Evolutionary conservation across 2,113 vertebrate species (phyloP).

Genomic region (Gadus chalcogrammus): DNA sequence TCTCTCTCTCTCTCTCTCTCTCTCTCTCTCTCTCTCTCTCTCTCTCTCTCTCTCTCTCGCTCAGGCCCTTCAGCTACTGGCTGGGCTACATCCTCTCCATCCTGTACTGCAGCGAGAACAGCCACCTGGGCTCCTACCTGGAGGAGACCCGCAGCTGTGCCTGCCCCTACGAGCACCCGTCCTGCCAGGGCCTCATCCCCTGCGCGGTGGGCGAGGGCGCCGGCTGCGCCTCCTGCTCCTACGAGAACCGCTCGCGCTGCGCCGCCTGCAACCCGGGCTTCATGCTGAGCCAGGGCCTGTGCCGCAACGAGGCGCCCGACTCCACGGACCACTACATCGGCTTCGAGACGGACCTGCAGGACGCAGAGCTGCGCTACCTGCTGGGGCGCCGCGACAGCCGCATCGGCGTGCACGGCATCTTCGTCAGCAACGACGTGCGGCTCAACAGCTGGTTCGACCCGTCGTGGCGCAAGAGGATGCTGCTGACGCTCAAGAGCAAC

Average conservation of each 20-base stretch:
- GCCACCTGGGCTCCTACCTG: slow-evolving; percentile 74
- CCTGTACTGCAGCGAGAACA: slow-evolving; percentile 82
- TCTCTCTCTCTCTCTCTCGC: slow-evolving; percentile 23
- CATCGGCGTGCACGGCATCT: slow-evolving; percentile 76
- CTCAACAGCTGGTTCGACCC: slow-evolving; percentile 83
- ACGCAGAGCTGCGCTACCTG: slow-evolving; percentile 75
- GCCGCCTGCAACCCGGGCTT: slow-evolving; percentile 76
- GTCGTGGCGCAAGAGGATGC: slow-evolving; percentile 79
- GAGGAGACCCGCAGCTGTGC: slow-evolving; percentile 74
- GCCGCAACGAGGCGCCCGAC: slow-evolving; percentile 75
- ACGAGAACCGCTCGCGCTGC: slow-evolving; percentile 77
- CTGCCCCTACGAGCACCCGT: slow-evolving; percentile 72
- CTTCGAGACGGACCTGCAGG: slow-evolving; percentile 79
- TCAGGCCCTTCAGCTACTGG: slow-evolving; percentile 74
- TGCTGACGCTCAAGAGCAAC: slow-evolving; percentile 81
- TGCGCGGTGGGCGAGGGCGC: slow-evolving; percentile 73
- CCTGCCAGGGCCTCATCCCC: slow-evolving; percentile 74
- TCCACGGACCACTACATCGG: slow-evolving; percentile 80
- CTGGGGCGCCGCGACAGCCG: slow-evolving; percentile 73
- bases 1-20: no score
- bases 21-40: no score
- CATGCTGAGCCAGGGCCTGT: slow-evolving; percentile 76
- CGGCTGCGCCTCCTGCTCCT: slow-evolving; percentile 73
- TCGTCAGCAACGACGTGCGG: slow-evolving; percentile 81
- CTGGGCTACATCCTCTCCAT: slow-evolving; percentile 78